Percentiles rank a stretch among this genome's conserved stretches.
phyloP scores from a whole-genome alignment of 2,797 vertebrate species.

The Phrynocephalus guinanensis region DNA sequence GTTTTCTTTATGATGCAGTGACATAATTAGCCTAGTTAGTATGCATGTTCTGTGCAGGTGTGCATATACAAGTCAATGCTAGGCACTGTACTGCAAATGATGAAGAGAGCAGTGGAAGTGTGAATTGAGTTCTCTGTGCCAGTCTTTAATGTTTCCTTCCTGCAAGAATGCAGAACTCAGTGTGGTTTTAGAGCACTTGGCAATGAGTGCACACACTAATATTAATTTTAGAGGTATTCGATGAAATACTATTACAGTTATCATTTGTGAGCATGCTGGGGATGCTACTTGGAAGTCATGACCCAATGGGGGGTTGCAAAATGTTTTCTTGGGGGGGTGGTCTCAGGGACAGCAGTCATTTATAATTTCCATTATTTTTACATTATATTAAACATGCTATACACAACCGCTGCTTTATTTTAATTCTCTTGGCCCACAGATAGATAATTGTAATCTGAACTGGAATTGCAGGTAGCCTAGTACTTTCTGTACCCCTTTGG shows the following conservation, averaged over 20 bases:
- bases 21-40: not conserved
- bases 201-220: not conserved
- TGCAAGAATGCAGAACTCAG: not conserved
- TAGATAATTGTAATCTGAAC: no score
- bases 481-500: no score
- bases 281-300: no score
- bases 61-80: not conserved
- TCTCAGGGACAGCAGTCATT: no score
- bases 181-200: not conserved
- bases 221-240: not conserved
- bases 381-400: no score
- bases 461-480: no score
- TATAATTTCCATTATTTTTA: no score
- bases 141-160: not conserved
- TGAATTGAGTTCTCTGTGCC: not conserved
- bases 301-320: no score
- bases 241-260: not conserved
- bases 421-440: no score
- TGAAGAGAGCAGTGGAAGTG: not conserved
- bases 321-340: no score
- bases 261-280: not conserved
- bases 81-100: not conserved
- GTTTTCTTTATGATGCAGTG: not conserved
- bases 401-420: no score
- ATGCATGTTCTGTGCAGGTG: not conserved